Base-by-base conservation (phyloP, 2,797 vertebrate genomes). In the Ambastaia sidthimunki region DNA sequence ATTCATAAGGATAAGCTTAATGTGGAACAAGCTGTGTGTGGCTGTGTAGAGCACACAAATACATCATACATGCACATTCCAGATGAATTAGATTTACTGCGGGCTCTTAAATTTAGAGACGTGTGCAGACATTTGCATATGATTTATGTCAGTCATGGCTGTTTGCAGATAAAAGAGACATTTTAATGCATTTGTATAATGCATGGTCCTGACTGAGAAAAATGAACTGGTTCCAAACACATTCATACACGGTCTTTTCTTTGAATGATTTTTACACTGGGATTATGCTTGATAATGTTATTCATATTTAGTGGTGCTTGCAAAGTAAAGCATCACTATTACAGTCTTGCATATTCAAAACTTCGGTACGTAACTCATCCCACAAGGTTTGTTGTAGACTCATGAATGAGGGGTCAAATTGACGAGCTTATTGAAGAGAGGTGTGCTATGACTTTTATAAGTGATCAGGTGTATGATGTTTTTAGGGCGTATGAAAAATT, bases 71-170 rank as follows among this genome's bases (percentile, higher is more conserved):
- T 18, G 67, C 66, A 34, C 75, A 70, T 70, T 70, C 60, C 23
- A 69, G 66, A 70, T 60, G 75, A 21, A 28, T 69, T 57, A 47
- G 55, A 70, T 70, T 62, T n/a, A 70, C 0, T 13, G 6, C 31
- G 34, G 25, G 25, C n/a, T 15, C 44, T 78, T 59, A 34, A 78
- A 74, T 60, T 70, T 19, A 13, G 44, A 34, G 37, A 28, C 23
- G 55, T 60, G 28, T 12, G 15, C 25, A 50, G 55, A 70, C 7
- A 78, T 78, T 70, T 69, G 55, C 76, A 78, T 62, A 62, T 70
- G 54, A 78, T 78, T 78, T 62, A 70, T 78, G 41, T 78, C 55
- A 70, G 75, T 77, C 66, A 70, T 34, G 54, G 54, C 55, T 78
- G 54, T 57, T 60, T 70, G 41, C 54, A 34, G 41, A 25, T 70